Evolutionary conservation across 1,140 invertebrate species (phyloP), one percentile per base, ranked within the genome.

Genomic region (Paracyclopina nana): DNA sequence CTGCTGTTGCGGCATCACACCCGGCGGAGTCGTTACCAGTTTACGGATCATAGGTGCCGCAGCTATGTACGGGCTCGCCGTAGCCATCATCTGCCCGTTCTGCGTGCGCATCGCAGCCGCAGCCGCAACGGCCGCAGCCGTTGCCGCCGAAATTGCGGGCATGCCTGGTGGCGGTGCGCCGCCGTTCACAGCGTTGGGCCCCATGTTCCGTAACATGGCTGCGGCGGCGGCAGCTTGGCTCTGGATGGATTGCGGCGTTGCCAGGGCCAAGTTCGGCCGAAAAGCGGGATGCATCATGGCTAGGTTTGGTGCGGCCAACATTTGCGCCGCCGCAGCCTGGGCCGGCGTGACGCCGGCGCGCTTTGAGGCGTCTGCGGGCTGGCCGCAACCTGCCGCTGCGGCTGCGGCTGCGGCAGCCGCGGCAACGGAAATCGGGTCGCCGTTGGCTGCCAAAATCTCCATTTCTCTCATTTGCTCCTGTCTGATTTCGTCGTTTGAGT

Each of bases 391-490:
- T 30, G 29, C 8, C 8, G 9, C 44, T 6, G 18, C 9, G 44
- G 44, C 44, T 8, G 44, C 44, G 11, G 44, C 44, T 9, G 16
- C 9, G 44, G 18, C 44, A 27, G 22, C 9, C 9, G 44, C 44
- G 22, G 25, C 25, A 8, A 27, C 26, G 9, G 25, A 24, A 8
- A 11, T 8, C 8, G 9, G 8, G 18, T 48, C 57, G 1, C 54
- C 46, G 42, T 34, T 48, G 9, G 55, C 53, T 12, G 55, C 29
- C 55, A 81, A 67, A 41, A 77, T 74, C 62, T 80, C 76, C 68
- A 80, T 72, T 59, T 80, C 78, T 11, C 78, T 69, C 60, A 80
- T 71, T 61, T 81, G 79, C 58, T 81, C 76, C 59, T 80, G 76
- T 6, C 77, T 65, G 53, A 85, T 83, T 57, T 80, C 78, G 57